Evolutionary conservation across 92 coral and sea anemone species (phyloP), one percentile per base, ranked within the genome.

Genomic region (Metridium senile): DNA sequence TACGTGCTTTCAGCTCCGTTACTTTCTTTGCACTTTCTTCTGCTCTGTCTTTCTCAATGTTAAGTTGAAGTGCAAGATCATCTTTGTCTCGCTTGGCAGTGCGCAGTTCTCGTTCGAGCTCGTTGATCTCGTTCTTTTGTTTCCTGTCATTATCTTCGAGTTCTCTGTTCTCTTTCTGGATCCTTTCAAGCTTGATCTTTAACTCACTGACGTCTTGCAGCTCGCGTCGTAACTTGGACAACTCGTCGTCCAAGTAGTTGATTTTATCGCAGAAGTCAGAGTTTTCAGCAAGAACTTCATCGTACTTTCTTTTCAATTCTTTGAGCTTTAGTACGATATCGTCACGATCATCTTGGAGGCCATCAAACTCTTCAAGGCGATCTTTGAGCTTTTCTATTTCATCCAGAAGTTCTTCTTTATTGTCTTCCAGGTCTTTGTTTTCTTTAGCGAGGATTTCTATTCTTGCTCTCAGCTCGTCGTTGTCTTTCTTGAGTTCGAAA

Each of bases 71-170:
- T 34, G 78, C 69, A 33, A 89, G 56, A 1, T 70, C 82, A 53
- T 91, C 93, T 51, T 86, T 91, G 58, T 91, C 93, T 70, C 83
- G 81, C 20, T 78, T 68, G 4, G 85, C 82, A 10, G 86, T 88
- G 53, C 82, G 74, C 11, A 89, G 80, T 46, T 89, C 90, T 27
- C 85, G 85, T 56, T 92, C 97, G 29, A 92, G 87, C 46, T 92
- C 97, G 33, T 78, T 76, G 66, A 85, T 89, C 49, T 88, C 76
- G 68, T 84, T 47, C 4, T 91, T 81, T 74, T 83, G 83, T 2
- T 76, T 70, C 30, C 81, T 65, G 62, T 75, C 59, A 57, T 64
- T 84, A 27, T 72, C 75, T 19, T 84, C 85, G 11, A 74, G 73
- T 46, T 88, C 86, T 3, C 61, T 53, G 17, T 75, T 59, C 39